Conservation (phyloP, 1,140 invertebrate species). For the Parasteatoda tepidariorum region DNA sequence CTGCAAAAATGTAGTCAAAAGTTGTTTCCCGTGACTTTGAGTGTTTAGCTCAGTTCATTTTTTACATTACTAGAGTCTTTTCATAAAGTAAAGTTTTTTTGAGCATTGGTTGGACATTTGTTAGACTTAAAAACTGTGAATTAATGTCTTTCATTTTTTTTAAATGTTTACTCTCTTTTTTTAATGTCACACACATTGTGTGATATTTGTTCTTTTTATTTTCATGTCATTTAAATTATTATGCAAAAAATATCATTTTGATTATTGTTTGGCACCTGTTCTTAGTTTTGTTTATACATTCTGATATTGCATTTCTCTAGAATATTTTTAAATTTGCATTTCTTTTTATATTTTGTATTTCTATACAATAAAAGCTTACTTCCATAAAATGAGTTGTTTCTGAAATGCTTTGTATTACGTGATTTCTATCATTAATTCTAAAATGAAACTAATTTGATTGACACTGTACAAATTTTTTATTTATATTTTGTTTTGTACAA, state of each 20-base stretch:
- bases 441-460: no score
- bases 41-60: no score
- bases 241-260: background rate
- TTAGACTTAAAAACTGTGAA: background rate
- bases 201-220: background rate
- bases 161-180: background rate
- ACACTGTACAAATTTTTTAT: no score
- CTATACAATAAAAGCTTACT: background rate
- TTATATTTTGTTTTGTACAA: no score
- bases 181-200: background rate
- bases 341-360: background rate
- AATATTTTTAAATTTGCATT: background rate
- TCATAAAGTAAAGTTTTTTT: no score
- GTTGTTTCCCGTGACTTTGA: no score
- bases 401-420: no score
- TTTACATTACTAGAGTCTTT: no score
- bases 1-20: no score
- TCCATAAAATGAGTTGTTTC: background rate
- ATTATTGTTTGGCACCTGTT: background rate
- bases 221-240: background rate
- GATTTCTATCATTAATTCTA: no score
- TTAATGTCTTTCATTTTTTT: background rate
- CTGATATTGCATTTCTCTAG: background rate
- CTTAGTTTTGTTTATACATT: background rate
- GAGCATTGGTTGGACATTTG: background rate